Evolutionary conservation across 2,113 vertebrate genomes (phyloP), one percentile per base, ranked within the genome.

Genomic region (Mungos mungo): DNA sequence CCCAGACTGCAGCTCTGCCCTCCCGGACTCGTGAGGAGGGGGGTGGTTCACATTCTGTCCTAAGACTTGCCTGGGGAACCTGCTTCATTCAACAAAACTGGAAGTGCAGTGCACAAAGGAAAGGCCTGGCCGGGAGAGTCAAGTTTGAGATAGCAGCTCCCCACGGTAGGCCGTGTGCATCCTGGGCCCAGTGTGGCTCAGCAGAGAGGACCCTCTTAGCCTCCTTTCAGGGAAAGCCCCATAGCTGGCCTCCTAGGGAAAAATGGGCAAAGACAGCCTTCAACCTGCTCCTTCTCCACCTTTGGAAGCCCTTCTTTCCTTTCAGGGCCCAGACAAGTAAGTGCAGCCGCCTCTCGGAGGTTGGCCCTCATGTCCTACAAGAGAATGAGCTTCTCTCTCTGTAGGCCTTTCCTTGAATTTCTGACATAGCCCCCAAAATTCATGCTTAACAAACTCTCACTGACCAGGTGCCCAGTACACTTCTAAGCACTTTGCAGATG

Each of bases 31-130:
- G 7, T 57, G 54, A 57, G 54, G 6, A 57, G 19, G 19, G 18
- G 54, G 54, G 18, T 7, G 54, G 54, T 57, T 21, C 54, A 57
- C 54, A 7, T 83, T 60, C 23, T 63, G n/a, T 88, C 81, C 35
- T 68, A 63, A 90, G 77, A 86, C 27, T 60, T 96, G n/a, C 69
- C 38, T 74, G 74, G 65, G 27, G 68, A 88, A 41, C 3, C 38
- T 35, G 45, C 29, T 57, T 23, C 86, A 38, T 82, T 85, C 16
- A 21, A 29, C 60, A 94, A 52, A 81, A 71, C 18, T 66, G 57
- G 72, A 74, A 88, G 47, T 47, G 18, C 21, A 45, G 18, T 6
- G 31, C 25, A n/a, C 47, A 3, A 38, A 35, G 66, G 52, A 23
- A 15, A 79, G 77, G 41, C 41, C 14, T 1, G 15, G 68, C 88